phyloP scores from a whole-genome alignment of 2,113 vertebrate species.

The Hippocampus mohnikei region DNA sequence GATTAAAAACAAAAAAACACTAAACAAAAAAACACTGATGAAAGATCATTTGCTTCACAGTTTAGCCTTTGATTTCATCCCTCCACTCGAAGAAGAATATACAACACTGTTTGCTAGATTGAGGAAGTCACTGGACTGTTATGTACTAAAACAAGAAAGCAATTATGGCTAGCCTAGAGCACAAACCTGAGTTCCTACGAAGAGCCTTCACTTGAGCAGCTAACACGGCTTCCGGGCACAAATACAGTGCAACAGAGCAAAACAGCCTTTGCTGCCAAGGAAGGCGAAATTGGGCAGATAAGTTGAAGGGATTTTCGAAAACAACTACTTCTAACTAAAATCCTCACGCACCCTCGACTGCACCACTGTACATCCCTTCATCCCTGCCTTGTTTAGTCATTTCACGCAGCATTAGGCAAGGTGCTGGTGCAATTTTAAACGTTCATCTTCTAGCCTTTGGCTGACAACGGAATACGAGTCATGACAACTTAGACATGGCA shows the following conservation, averaged over 20 bases:
- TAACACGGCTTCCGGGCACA: slow-evolving; percentile 41
- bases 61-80: not conserved
- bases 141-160: slow-evolving; percentile 26
- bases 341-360: slow-evolving; percentile 19
- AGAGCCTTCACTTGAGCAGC: slow-evolving; percentile 29
- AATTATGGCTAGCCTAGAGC: slow-evolving; percentile 29
- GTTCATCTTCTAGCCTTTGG: slow-evolving; percentile 22
- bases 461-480: slow-evolving; percentile 2
- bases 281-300: slow-evolving; percentile 51
- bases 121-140: slow-evolving; percentile 8
- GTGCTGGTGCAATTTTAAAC: slow-evolving; percentile 48
- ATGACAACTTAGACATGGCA: not conserved
- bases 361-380: slow-evolving; percentile 2
- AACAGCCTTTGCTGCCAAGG: slow-evolving; percentile 37
- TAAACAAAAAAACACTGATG: not conserved
- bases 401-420: slow-evolving; percentile 54
- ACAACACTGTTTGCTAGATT: not conserved
- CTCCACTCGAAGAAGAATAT: not conserved
- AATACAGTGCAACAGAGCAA: slow-evolving; percentile 42
- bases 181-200: slow-evolving; percentile 7
- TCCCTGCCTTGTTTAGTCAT: slow-evolving; percentile 33
- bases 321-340: slow-evolving; percentile 36
- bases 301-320: slow-evolving; percentile 39
- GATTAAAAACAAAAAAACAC: no score
- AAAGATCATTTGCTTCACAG: not conserved